Base-by-base conservation (phyloP, 2,888 invertebrate genomes). In the Blomia tropicalis region DNA sequence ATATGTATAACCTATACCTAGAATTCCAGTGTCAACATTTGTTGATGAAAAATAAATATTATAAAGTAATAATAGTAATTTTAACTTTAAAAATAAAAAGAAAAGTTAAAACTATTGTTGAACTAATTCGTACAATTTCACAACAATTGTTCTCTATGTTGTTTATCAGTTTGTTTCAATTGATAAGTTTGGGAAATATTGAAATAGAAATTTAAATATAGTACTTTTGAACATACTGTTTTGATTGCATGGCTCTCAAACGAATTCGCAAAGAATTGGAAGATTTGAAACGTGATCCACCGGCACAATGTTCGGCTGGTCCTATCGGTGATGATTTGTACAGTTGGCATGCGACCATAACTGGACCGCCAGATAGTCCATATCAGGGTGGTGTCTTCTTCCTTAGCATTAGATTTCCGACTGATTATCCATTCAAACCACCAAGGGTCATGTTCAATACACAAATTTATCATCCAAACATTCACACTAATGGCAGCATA, bases 401-500 rank as follows among this genome's bases (percentile, higher is more conserved):
- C 82, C 82, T 98, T 81, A 95, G 92, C 78, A 98, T 98, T 81
- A 93, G 95, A 79, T 98, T 98, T 79, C 96, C 98, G 74, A 96
- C 96, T 32, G 98, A 98, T 80, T 98, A 98, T 79, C 98, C 98
- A 73, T 98, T 98, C 79, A 98, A 98, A 41, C 11, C 41, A 14
- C 41, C 11, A 41, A 14, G 17, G 87, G 82, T 98, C 80, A 92
- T 95, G 79, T 98, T 98, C 82, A 96, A 95, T 78, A 98, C 96
- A 77, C 87, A 93, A 81, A 98, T 98, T 80, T 98, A 98, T 82
- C 98, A 98, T n/a, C n/a, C n/a, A n/a, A n/a, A n/a, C n/a, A n/a
- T n/a, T 81, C 96, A 98, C 85, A 93, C 93, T 83, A 96, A 98
- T 83, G 96, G 96, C 79, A 95, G 93, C 81, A 98, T 98, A 82